Conservation (phyloP, 2,797 vertebrate species). For the Cuculus canorus region DNA sequence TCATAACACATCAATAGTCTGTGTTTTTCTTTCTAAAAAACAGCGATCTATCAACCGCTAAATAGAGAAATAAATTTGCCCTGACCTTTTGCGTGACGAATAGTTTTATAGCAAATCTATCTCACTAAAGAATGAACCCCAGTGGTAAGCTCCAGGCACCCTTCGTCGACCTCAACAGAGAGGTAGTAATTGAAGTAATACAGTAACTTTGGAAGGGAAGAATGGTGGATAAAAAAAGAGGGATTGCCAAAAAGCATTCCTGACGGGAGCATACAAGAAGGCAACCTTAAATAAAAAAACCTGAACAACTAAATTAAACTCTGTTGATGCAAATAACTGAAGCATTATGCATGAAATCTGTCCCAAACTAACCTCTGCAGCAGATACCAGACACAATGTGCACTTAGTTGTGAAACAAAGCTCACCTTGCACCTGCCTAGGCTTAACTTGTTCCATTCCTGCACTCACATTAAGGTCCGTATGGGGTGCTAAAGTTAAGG, state of each 20-base stretch:
- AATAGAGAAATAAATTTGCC: neutral
- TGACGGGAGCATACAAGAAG: neutral
- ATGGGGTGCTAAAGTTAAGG: conserved; percentile 57
- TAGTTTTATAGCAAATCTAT: neutral
- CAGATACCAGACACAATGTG: conserved; percentile 27
- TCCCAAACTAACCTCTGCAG: conserved; percentile 39
- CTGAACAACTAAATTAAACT: neutral
- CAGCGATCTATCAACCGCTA: neutral
- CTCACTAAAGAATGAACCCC: neutral
- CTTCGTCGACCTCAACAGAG: neutral
- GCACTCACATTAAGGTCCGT: conserved; percentile 60
- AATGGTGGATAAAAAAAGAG: neutral
- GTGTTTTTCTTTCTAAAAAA: conserved; percentile 4
- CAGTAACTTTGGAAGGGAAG: neutral
- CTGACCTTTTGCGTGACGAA: neutral
- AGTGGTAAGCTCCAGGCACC: neutral
- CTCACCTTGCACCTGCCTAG: conserved; percentile 67
- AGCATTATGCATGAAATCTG: neutral
- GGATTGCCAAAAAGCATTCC: neutral
- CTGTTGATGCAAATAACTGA: neutral
- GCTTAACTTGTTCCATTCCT: conserved; percentile 65
- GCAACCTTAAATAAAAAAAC: neutral
- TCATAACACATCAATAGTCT: neutral
- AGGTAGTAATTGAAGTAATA: neutral
- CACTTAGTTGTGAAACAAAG: conserved; percentile 37